These are phyloP conservation scores for Latheticus oryzae DNA, from an alignment of 2,888 invertebrate species.

Conservation along the genomic window DNA sequence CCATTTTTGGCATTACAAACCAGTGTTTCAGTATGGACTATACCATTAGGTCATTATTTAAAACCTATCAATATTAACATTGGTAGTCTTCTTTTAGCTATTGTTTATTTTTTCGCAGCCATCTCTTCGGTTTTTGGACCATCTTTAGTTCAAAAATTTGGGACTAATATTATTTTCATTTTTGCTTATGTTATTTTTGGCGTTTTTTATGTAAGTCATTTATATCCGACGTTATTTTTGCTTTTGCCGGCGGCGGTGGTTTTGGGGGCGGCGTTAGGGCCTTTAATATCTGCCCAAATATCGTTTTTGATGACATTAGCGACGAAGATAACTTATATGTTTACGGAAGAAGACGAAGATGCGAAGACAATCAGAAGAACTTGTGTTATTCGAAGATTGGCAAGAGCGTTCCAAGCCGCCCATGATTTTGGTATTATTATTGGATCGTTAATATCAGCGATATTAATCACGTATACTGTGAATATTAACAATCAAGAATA, in stretches of 20 bases:
- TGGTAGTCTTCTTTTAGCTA: slow-evolving; percentile 74
- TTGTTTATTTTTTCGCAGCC: slow-evolving; percentile 73
- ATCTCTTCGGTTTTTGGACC: slow-evolving; percentile 69
- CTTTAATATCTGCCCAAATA: slow-evolving; percentile 57
- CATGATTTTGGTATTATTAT: slow-evolving; percentile 71
- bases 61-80: slow-evolving; percentile 50
- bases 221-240: slow-evolving; percentile 69
- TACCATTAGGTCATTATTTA: slow-evolving; percentile 49
- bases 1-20: slow-evolving; percentile 72
- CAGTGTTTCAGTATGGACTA: slow-evolving; percentile 67
- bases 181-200: slow-evolving; percentile 69
- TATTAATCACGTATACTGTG: slow-evolving; percentile 59
- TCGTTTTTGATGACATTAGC: slow-evolving; percentile 65
- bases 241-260: slow-evolving; percentile 68
- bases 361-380: slow-evolving; percentile 55
- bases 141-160: slow-evolving; percentile 68
- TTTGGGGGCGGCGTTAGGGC: slow-evolving; percentile 71
- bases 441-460: slow-evolving; percentile 68
- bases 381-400: slow-evolving; percentile 66
- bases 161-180: slow-evolving; percentile 68
- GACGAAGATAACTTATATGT: slow-evolving; percentile 63
- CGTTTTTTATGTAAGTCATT: slow-evolving; percentile 72
- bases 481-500: slow-evolving; percentile 42
- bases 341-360: slow-evolving; percentile 65
- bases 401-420: slow-evolving; percentile 69